Evolutionary conservation across 2,113 vertebrate genomes (phyloP).

Genomic region (Cheirogaleus medius): DNA sequence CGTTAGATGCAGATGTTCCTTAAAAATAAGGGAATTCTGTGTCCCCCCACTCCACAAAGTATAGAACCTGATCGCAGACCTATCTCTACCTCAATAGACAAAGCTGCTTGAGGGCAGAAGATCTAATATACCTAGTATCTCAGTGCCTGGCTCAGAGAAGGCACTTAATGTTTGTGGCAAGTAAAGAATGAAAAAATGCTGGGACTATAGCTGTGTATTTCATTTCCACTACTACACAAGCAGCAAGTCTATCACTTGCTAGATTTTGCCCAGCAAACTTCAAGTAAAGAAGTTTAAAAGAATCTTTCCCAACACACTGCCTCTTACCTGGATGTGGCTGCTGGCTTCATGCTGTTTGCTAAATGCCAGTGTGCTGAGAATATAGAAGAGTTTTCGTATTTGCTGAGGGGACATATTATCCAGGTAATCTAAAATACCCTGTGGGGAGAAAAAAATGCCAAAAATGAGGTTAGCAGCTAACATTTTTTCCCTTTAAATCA

Average conservation of each 20-base stretch:
- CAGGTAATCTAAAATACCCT: conserved; percentile 97
- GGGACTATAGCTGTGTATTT: background rate
- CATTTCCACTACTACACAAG: background rate
- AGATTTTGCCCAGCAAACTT: background rate
- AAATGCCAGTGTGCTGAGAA: conserved; percentile 92
- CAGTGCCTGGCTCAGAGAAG: background rate
- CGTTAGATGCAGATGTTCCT: background rate
- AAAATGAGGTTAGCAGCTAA: background rate
- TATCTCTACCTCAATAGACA: background rate
- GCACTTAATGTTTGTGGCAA: background rate
- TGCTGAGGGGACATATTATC: conserved; percentile 93
- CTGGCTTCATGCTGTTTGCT: conserved; percentile 88
- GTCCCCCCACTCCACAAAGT: background rate
- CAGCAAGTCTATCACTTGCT: background rate
- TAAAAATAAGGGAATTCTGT: background rate
- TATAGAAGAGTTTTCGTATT: conserved; percentile 95
- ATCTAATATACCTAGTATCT: background rate
- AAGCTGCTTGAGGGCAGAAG: background rate
- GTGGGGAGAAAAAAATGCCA: conserved; percentile 22
- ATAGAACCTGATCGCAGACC: background rate
- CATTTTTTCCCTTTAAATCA: background rate
- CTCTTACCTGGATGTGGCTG: conserved; percentile 93
- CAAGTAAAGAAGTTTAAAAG: background rate
- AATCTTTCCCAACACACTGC: background rate
- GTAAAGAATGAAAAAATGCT: background rate